Base-by-base conservation (phyloP, 2,888 invertebrate species). In the Phalera bucephala region DNA sequence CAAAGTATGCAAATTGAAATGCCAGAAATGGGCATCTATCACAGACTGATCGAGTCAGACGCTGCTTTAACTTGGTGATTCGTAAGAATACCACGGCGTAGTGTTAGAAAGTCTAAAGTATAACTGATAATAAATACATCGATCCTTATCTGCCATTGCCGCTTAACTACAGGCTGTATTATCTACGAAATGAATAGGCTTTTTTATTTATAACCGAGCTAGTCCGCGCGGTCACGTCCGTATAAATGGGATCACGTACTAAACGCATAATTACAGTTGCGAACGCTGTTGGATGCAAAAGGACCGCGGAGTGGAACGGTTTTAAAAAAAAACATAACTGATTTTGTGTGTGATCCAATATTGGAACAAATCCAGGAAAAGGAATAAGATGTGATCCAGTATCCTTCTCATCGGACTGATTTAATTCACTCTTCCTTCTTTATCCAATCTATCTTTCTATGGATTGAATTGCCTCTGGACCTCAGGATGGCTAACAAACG, bases 181-280 rank as follows among this genome's bases (percentile, higher is more conserved):
- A 60, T 58, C 58, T 52, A 45, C 46, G 36, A 50, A 62, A 56
- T 56, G 33, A 47, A 61, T 43, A 46, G 43, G 41, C 33, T 45
- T 49, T 62, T 64, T 69, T 58, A 62, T 72, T 68, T 69, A 64
- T 62, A 60, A 57, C 63, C 57, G 45, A 35, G 50, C 52, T 50
- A 57, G 58, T 77, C 66, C 70, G 70, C 63, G 63, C 64, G 52
- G 80, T 72, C 87, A 86, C 87, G 87, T 82, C 33, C 69, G 35
- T 34, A 38, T 64, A 69, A 85, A 87, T 87, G 78, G 80, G 72
- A 82, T 85, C 86, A 87, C 87, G 85, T 85, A 58, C 75, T 67
- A 70, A 75, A 78, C 72, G 76, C 77, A 78, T 79, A 82, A 82
- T 84, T 82, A 84, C 76, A 68, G 75, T 67, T 62, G 64, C 52